Conservation (phyloP, 2,797 vertebrate genomes). For the Peromyscus nudipes region DNA sequence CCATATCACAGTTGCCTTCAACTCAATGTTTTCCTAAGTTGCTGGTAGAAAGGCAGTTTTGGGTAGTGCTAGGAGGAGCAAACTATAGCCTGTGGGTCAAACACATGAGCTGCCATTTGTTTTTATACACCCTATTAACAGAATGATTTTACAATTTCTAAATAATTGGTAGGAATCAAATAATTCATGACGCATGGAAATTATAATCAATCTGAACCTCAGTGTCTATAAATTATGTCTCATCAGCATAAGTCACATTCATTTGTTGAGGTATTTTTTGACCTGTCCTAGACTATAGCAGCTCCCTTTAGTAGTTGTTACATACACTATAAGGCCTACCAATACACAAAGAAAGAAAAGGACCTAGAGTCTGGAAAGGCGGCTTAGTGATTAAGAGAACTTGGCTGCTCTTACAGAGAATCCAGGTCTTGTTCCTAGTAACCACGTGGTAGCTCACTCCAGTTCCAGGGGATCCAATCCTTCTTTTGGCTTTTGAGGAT, state of each 20-base stretch:
- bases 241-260: slow-evolving; percentile 11
- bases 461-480: not conserved
- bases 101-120: not conserved
- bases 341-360: slow-evolving; percentile 26
- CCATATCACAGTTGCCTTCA: not conserved
- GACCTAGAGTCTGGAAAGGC: not conserved
- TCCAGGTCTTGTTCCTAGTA: not conserved
- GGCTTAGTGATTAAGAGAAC: not conserved
- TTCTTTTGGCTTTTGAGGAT: not conserved
- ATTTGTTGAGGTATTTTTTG: not conserved
- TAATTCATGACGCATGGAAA: slow-evolving; percentile 16
- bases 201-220: not conserved
- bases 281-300: not conserved
- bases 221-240: slow-evolving; percentile 43
- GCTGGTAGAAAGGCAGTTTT: not conserved
- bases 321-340: not conserved
- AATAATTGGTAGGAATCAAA: not conserved
- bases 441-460: not conserved
- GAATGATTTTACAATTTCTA: slow-evolving; percentile 23
- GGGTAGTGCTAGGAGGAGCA: not conserved
- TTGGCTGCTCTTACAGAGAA: not conserved
- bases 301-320: not conserved
- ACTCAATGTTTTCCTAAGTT: slow-evolving; percentile 23
- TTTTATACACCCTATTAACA: not conserved
- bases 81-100: not conserved